These are phyloP conservation scores for Scaptomyza tumidula DNA, from an alignment of 2,888 invertebrate genomes.

Conservation along the genomic window DNA sequence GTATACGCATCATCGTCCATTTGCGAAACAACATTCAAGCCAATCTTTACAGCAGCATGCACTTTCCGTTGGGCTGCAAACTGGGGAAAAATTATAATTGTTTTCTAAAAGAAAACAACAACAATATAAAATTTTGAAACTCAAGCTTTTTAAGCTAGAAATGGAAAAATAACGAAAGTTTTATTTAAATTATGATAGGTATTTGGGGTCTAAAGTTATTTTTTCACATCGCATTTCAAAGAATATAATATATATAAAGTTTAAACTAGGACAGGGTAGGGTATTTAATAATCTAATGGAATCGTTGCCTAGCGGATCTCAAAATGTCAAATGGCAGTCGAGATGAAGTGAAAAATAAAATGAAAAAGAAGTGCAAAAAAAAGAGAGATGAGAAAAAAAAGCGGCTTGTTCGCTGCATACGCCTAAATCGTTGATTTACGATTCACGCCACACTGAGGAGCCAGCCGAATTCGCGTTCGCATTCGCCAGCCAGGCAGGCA, in stretches of 20 bases:
- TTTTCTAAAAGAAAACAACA: background rate
- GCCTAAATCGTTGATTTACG: slow-evolving; percentile 82
- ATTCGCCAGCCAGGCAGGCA: slow-evolving; percentile 24
- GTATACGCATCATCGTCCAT: slow-evolving; percentile 63
- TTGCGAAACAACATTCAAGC: slow-evolving; percentile 30
- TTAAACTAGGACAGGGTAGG: slow-evolving; percentile 7
- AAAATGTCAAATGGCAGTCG: slow-evolving; percentile 62
- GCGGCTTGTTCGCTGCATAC: slow-evolving; percentile 61
- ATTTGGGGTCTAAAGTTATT: too few species aligned
- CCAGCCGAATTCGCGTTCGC: slow-evolving; percentile 54
- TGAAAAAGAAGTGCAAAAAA: background rate
- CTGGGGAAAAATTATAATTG: background rate
- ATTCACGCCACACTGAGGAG: slow-evolving; percentile 78
- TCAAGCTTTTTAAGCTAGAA: background rate
- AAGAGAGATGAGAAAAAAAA: too few species aligned
- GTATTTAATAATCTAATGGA: slow-evolving; percentile 17
- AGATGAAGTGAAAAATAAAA: slow-evolving; percentile 46
- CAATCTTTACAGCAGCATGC: slow-evolving; percentile 1
- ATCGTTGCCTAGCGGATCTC: slow-evolving; percentile 24
- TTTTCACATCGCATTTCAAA: too few species aligned
- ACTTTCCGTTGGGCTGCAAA: slow-evolving; percentile 14
- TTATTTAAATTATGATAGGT: background rate
- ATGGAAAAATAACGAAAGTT: background rate
- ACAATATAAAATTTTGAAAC: too few species aligned
- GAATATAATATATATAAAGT: too few species aligned